Conservation (phyloP, 2,888 invertebrate species). For the Ceratothoa steindachneri region DNA sequence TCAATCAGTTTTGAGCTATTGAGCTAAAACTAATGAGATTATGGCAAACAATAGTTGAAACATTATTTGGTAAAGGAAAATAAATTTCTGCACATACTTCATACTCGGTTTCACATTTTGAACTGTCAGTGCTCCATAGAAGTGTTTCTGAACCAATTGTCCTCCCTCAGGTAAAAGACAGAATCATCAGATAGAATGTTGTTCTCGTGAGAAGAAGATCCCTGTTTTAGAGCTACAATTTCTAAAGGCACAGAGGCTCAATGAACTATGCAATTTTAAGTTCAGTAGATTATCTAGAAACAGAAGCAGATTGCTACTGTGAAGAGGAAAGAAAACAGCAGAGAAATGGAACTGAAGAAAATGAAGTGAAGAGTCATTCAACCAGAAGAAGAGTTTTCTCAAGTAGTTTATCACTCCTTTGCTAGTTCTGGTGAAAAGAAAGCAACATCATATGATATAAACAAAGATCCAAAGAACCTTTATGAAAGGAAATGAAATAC, state of each 20-base stretch:
- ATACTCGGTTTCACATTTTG: too few relatives aligned
- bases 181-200: background rate
- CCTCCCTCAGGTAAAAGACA: background rate
- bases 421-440: background rate
- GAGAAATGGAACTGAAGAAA: background rate
- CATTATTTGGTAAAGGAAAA: too few relatives aligned
- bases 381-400: background rate
- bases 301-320: background rate
- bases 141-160: background rate
- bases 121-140: too few relatives aligned
- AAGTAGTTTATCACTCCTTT: background rate
- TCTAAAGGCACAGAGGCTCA: background rate
- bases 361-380: background rate
- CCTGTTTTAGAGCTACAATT: background rate
- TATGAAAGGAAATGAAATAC: constrained; percentile 13
- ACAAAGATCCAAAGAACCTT: background rate
- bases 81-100: too few relatives aligned
- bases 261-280: background rate
- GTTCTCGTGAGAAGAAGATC: background rate
- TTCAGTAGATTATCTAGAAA: background rate
- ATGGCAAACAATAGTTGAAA: too few relatives aligned
- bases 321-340: background rate
- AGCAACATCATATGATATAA: background rate
- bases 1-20: too few relatives aligned
- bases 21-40: too few relatives aligned